Percentiles rank a stretch among this genome's conserved stretches.
These are phyloP conservation scores for Sceloporus undulatus DNA, from an alignment of 2,113 vertebrate genomes.

Conservation along the genomic window DNA sequence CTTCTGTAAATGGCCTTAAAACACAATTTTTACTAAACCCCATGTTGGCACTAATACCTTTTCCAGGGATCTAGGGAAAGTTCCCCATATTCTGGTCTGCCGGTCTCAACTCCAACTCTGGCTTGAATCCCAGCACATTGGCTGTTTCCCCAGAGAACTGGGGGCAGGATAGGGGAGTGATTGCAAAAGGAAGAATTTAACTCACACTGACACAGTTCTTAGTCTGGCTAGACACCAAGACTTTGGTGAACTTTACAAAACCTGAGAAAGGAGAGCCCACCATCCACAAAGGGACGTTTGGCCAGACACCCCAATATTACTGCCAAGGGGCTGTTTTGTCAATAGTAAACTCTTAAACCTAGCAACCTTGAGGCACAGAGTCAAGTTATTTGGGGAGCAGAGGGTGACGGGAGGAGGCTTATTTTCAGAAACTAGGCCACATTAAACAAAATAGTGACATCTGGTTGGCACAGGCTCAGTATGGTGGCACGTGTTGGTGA, in stretches of 20 bases:
- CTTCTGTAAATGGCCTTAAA: not conserved
- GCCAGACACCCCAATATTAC: not conserved
- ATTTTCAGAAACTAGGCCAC: constrained; percentile 36
- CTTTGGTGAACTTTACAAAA: not conserved
- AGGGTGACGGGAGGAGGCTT: not conserved
- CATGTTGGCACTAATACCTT: not conserved
- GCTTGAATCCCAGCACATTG: constrained; percentile 17
- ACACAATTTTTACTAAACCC: not conserved
- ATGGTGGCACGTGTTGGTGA: not conserved
- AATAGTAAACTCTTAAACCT: no score
- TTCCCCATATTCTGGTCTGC: constrained; percentile 7
- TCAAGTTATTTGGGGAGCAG: not conserved
- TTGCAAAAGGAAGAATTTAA: not conserved
- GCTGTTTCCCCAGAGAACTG: constrained; percentile 34
- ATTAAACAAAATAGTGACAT: not conserved
- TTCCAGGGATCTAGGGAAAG: not conserved
- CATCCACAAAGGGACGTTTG: not conserved
- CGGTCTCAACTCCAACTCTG: not conserved
- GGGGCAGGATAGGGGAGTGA: not conserved
- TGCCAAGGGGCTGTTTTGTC: not conserved
- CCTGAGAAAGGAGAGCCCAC: no score
- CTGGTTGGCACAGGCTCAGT: not conserved
- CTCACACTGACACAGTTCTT: not conserved
- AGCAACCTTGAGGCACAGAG: not conserved
- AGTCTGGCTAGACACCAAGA: not conserved